Evolutionary conservation across 1,140 invertebrate genomes (phyloP).

Genomic region (Danaus plexippus): DNA sequence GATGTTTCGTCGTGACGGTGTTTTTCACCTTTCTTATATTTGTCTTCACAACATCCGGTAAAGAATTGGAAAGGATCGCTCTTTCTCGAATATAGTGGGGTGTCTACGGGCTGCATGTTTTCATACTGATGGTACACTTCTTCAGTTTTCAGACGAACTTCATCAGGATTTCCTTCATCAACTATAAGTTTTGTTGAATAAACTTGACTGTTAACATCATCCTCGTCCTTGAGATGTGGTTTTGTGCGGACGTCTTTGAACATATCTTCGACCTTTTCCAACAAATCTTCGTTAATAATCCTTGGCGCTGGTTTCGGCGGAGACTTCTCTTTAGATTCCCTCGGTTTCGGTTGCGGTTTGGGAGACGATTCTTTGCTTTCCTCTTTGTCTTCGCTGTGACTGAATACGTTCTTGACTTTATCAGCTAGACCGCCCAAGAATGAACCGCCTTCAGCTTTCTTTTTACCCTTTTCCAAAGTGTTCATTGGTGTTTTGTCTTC

Average conservation of each 20-base stretch:
- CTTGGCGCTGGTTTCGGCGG: conserved; percentile 60
- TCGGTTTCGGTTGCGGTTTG: conserved; percentile 49
- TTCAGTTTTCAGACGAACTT: conserved; percentile 40
- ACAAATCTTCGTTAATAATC: conserved; percentile 62
- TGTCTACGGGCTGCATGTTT: conserved; percentile 62
- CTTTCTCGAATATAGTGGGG: conserved; percentile 34
- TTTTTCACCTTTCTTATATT: conserved; percentile 47
- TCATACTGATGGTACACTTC: conserved; percentile 60
- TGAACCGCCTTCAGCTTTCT: conserved; percentile 49
- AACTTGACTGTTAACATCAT: conserved; percentile 47
- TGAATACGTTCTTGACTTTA: conserved; percentile 60
- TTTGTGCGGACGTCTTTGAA: conserved; percentile 62
- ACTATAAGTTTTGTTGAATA: conserved; percentile 61
- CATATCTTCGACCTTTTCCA: conserved; percentile 69
- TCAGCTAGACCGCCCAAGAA: conserved; percentile 59
- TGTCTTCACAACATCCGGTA: conserved; percentile 51
- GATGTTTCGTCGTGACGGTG: conserved; percentile 62
- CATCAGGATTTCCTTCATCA: conserved; percentile 44
- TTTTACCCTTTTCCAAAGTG: conserved; percentile 61
- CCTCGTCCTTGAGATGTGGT: conserved; percentile 49
- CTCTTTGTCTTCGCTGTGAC: conserved; percentile 54
- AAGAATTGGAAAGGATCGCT: conserved; percentile 53
- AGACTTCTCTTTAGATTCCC: conserved; percentile 50
- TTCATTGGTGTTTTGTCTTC: conserved; percentile 68
- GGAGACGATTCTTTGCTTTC: conserved; percentile 53